Conservation (phyloP, 2,888 invertebrate species). For the Malthinus flaveolus region DNA sequence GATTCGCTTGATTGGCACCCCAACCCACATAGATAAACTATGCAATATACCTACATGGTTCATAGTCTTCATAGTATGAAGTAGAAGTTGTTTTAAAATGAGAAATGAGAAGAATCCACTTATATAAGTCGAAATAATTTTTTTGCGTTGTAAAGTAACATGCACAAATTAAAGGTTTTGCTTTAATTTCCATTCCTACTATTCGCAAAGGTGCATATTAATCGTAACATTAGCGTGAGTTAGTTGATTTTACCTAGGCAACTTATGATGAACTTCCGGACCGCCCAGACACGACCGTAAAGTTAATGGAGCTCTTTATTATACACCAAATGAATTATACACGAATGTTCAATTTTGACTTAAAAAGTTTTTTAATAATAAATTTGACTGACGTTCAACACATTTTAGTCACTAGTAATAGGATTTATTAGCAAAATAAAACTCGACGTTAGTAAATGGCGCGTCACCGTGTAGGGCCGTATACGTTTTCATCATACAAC, state of each 20-base stretch:
- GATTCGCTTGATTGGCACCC: too few species aligned
- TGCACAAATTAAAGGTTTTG: slow-evolving; percentile 2
- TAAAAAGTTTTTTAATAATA: too few species aligned
- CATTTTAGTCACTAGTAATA: too few species aligned
- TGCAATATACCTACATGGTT: not conserved
- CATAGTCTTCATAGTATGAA: not conserved
- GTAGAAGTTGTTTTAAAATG: not conserved
- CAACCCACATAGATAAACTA: not conserved
- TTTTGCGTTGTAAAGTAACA: not conserved
- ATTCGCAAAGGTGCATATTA: slow-evolving; percentile 10
- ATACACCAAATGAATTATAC: slow-evolving; percentile 15
- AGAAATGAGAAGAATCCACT: too few species aligned
- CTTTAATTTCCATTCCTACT: slow-evolving; percentile 30
- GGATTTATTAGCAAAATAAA: too few species aligned
- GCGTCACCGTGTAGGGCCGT: too few species aligned
- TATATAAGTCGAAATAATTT: not conserved
- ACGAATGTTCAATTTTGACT: slow-evolving; percentile 13
- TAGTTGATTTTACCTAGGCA: slow-evolving; percentile 16
- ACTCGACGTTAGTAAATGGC: too few species aligned
- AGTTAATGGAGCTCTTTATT: slow-evolving; percentile 26
- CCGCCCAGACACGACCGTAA: slow-evolving; percentile 21
- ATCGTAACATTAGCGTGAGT: slow-evolving; percentile 9
- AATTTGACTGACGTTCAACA: too few species aligned
- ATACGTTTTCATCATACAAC: too few species aligned
- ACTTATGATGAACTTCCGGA: slow-evolving; percentile 27